Base-by-base conservation (phyloP, 92 coral and sea anemone genomes). In the Plumapathes pennacea region DNA sequence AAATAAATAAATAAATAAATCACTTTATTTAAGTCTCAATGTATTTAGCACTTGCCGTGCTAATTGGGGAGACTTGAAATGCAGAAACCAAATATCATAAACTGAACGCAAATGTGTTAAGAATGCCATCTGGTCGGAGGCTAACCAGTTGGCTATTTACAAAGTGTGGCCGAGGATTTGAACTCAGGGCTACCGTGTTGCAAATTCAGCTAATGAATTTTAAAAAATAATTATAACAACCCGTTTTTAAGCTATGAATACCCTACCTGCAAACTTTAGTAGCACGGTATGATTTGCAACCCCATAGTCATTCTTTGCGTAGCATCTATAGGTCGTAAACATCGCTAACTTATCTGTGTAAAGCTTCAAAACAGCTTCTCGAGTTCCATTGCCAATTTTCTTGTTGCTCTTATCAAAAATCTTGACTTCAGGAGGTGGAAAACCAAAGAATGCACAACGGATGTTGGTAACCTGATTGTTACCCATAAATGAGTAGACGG, bases 181-280 rank as follows among this genome's bases (percentile, higher is more conserved):
- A n/a, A n/a, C n/a, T n/a, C n/a, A n/a, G n/a, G n/a, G n/a, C n/a
- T n/a, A n/a, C n/a, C n/a, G n/a, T n/a, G n/a, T n/a, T n/a, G n/a
- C n/a, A n/a, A n/a, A n/a, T n/a, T n/a, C n/a, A n/a, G n/a, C n/a
- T n/a, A n/a, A n/a, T n/a, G n/a, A n/a, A n/a, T n/a, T n/a, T n/a
- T n/a, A n/a, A n/a, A n/a, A n/a, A n/a, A n/a, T n/a, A n/a, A n/a
- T n/a, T n/a, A n/a, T n/a, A 5, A 49, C 26, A 4, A 25, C 9
- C 25, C 0, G 20, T 48, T 25, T 21, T 25, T 10, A 4, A 56
- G n/a, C n/a, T n/a, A n/a, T n/a, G n/a, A n/a, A n/a, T n/a, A n/a
- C n/a, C 89, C 54, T 33, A 82, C 89, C 60, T 19, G 77, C 89
- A 67, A 45, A 40, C 28, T 62, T 54, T n/a, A 82, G 72, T 50